A percentile compares a stretch with the other conserved stretches of the same genome.
Conservation (phyloP, 1,140 invertebrate species). For the Drosophila lacertosa region DNA sequence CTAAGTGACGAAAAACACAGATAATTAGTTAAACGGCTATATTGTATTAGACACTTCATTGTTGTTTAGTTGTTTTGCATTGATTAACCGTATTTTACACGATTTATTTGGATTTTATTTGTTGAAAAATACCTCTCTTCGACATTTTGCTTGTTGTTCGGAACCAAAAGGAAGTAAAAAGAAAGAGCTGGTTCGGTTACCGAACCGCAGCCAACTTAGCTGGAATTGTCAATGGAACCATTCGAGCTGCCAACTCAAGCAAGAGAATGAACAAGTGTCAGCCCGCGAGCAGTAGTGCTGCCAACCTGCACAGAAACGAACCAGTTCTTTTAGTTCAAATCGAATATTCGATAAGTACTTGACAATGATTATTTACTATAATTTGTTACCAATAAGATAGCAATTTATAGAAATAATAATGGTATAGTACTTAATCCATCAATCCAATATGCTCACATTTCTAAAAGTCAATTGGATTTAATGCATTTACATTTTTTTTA, state of each 20-base stretch:
- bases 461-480: no score
- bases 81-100: conserved; percentile 24
- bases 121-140: conserved; percentile 79
- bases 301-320: conserved; percentile 6
- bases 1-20: conserved; percentile 86
- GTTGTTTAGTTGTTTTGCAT: conserved; percentile 16
- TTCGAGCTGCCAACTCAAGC: conserved; percentile 19
- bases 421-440: no score
- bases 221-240: conserved; percentile 23
- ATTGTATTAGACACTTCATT: conserved; percentile 15
- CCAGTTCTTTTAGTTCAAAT: background rate
- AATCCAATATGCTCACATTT: no score
- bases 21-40: conserved; percentile 51
- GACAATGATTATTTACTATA: background rate
- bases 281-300: background rate
- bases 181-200: conserved; percentile 68
- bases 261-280: conserved; percentile 5
- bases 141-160: conserved; percentile 83
- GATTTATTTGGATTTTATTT: conserved; percentile 61
- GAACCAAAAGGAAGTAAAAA: conserved; percentile 81
- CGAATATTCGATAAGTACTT: background rate
- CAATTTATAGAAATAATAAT: no score
- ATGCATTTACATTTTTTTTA: no score
- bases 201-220: conserved; percentile 63
- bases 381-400: background rate